These are phyloP conservation scores for Myotis planiceps DNA, from an alignment of 2,797 vertebrate species.

Conservation along the genomic window DNA sequence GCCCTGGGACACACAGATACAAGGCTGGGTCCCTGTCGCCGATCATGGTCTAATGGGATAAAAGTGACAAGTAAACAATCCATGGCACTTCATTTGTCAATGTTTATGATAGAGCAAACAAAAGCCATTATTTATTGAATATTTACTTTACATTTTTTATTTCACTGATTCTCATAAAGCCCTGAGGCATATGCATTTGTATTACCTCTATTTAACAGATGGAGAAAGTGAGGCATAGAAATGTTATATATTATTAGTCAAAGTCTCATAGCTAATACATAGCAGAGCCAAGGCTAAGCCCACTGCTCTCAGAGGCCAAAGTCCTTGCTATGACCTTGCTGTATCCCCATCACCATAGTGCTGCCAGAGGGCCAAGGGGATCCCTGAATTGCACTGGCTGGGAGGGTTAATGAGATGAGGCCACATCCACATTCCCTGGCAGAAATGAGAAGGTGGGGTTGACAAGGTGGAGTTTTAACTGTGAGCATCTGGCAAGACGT, in stretches of 20 bases:
- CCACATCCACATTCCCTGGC: too few species aligned
- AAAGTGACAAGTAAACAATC: slow-evolving; percentile 9
- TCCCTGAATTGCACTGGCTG: background rate
- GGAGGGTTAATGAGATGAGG: background rate
- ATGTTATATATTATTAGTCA: background rate
- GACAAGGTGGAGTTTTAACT: background rate
- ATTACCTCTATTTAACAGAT: background rate
- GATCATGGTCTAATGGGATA: background rate
- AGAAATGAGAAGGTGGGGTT: background rate
- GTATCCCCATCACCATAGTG: background rate
- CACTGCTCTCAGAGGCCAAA: background rate
- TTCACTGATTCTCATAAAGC: background rate
- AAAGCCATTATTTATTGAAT: background rate
- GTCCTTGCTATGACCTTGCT: background rate
- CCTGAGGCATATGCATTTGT: background rate
- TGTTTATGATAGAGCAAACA: background rate
- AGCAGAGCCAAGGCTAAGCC: background rate
- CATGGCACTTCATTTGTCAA: background rate
- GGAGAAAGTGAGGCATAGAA: background rate
- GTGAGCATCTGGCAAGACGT: background rate
- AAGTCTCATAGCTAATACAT: background rate
- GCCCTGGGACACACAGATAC: background rate
- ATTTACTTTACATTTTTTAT: slow-evolving; percentile 3
- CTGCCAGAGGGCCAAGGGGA: background rate
- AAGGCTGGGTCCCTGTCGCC: background rate